Conservation (phyloP, 2,888 invertebrate genomes). For the Cacoxenus indagator region DNA sequence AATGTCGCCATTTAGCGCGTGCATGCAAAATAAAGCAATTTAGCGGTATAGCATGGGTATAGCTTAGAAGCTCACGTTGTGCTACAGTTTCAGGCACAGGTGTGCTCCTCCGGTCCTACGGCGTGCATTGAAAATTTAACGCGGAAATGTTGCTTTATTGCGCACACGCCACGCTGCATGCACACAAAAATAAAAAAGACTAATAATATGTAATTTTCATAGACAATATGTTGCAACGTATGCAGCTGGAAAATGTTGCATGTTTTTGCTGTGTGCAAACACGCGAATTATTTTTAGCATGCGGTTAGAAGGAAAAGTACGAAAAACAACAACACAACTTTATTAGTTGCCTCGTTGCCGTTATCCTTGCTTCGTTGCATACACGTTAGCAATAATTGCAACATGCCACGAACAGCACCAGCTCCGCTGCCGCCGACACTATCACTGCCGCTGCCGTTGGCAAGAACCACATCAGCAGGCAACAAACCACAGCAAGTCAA, state of each 20-base stretch:
- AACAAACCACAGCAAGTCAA: constrained; percentile 48
- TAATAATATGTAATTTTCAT: no score
- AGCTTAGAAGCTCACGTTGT: not conserved
- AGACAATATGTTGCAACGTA: constrained; percentile 30
- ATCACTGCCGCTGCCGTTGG: constrained; percentile 3
- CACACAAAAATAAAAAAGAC: no score
- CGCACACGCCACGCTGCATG: constrained; percentile 60
- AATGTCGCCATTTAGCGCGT: constrained; percentile 15
- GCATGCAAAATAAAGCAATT: constrained; percentile 21
- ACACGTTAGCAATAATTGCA: constrained; percentile 59
- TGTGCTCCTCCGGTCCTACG: not conserved
- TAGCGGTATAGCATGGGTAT: not conserved
- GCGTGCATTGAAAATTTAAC: constrained; percentile 46
- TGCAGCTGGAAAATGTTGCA: not conserved
- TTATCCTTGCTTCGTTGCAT: constrained; percentile 42
- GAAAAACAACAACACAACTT: constrained; percentile 19
- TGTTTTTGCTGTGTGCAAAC: not conserved
- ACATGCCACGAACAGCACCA: constrained; percentile 49
- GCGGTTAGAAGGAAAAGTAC: constrained; percentile 13
- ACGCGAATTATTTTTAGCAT: not conserved
- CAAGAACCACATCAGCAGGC: not conserved
- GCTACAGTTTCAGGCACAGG: no score
- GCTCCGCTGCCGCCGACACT: constrained; percentile 22
- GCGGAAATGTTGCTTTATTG: constrained; percentile 57
- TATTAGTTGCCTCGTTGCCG: not conserved